Conservation (phyloP, 2,113 vertebrate species). For the Chloroceryle aenea region DNA sequence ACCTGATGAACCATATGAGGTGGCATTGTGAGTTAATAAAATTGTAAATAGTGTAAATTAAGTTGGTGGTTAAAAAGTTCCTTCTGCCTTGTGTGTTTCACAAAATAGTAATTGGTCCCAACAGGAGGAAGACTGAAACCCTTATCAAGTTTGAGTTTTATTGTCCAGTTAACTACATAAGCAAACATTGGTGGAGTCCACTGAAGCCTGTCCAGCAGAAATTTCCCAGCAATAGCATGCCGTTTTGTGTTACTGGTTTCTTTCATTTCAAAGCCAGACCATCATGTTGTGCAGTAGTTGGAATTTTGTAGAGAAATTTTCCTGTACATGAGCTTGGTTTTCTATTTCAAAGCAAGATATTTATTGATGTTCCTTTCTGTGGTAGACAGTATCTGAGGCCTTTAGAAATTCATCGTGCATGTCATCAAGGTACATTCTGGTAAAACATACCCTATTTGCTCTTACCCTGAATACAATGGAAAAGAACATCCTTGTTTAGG, state of each 20-base stretch:
- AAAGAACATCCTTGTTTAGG: constrained; percentile 2
- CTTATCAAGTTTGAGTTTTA: neutral
- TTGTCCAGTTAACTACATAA: neutral
- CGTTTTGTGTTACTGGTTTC: neutral
- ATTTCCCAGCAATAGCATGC: neutral
- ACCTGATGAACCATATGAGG: neutral
- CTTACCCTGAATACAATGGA: neutral
- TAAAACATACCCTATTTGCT: neutral
- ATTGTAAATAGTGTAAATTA: neutral
- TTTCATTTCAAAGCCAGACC: neutral
- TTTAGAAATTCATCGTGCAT: neutral
- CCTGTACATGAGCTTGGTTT: neutral
- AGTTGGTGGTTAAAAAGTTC: neutral
- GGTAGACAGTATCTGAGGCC: neutral
- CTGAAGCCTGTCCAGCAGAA: neutral
- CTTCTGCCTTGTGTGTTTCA: neutral
- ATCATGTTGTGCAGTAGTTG: neutral
- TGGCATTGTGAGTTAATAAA: neutral
- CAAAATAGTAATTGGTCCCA: neutral
- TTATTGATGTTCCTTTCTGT: neutral
- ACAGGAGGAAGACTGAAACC: neutral
- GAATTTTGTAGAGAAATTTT: neutral
- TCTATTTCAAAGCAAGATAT: neutral
- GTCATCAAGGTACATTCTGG: neutral
- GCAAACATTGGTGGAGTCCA: neutral